Evolutionary conservation across 1,140 invertebrate genomes (phyloP), one percentile per base, ranked within the genome.

Genomic region (Probaryconus sp.): DNA sequence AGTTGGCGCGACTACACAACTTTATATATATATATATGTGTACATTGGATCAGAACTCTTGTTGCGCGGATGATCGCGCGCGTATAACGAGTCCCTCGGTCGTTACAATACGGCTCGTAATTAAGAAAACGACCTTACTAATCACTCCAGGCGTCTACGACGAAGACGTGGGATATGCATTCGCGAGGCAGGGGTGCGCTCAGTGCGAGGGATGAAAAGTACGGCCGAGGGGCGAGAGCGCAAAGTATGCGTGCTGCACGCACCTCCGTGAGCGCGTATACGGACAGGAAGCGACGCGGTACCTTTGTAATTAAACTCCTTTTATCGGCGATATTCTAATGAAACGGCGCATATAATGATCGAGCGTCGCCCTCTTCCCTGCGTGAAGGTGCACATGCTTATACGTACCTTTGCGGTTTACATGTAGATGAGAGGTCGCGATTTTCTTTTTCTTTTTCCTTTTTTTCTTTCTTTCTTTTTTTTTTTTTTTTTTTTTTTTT

Each of bases 321-420:
- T 83, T 84, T 81, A 83, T 84, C 80, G 76, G 56, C 68, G 77
- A 83, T 85, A 85, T 83, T 84, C 79, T 84, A 85, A 85, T 83
- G 80, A 84, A 85, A 81, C 50, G 70, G 43, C 74, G 75, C 80
- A 72, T 76, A 75, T 84, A 84, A 85, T 82, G 73, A 83, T 82
- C 70, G 75, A 80, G 65, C 70, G 37, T 53, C 50, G 45, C 60
- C 73, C 65, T 68, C 42, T 16, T 56, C 21, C 18, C 4, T 42
- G 51, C 24, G 31, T 58, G n/a, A 38, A 64, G 43, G 40, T 33
- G 47, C 35, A 61, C 53, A 47, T 58, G 65, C 60, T 63, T 63
- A 55, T 65, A 77, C 43, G 53, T 48, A 30, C 21, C 14, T 5
- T 10, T 37, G 31, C 6, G 40, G 43, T 45, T 60, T 65, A 69